Base-by-base conservation (phyloP, 1,140 invertebrate genomes). In the Lethrus apterus region DNA sequence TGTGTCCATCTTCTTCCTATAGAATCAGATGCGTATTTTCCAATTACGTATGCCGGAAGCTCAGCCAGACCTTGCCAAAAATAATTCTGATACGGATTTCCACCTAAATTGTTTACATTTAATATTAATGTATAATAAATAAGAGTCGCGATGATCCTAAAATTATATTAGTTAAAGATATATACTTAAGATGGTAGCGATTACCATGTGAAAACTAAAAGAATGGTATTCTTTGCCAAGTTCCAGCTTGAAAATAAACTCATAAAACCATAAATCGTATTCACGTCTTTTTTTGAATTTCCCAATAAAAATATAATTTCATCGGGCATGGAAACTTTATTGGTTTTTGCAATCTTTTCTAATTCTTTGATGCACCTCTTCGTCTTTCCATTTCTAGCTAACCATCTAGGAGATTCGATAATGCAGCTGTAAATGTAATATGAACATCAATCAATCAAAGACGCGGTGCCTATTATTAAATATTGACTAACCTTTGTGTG, bases 31-130 rank as follows among this genome's bases (percentile, higher is more conserved):
- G 52, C 23, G 20, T 49, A 51, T 50, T 68, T 68, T 26, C 69
- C 76, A 29, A 69, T 40, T 14, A 74, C 15, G 57, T 70, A 71
- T 13, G 67, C 69, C 1, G 80, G 79, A 7, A 82, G 63, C 60
- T 84, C 81, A 13, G 74, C 71, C 3, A 79, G 46, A 36, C 73
- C 70, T 56, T 82, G 74, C 51, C 76, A 70, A 44, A 79, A 71
- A 62, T 80, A 82, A 62, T 83, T 83, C 30, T 84, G 56, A 58
- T 81, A 84, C 14, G 80, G 78, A 64, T 81, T 82, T 30, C 78
- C 80, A 29, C 70, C 68, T 56, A 80, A 63, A 46, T 78, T 78
- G 50, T 72, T 76, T 2, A 78, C 72, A 54, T 78, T 80, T 23
- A 83, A 65, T 4, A 77, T 63, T 32, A 82, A 59, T 7, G 74